Conservation (phyloP, 2,797 vertebrate species). For the Hippopotamyrus pictus region DNA sequence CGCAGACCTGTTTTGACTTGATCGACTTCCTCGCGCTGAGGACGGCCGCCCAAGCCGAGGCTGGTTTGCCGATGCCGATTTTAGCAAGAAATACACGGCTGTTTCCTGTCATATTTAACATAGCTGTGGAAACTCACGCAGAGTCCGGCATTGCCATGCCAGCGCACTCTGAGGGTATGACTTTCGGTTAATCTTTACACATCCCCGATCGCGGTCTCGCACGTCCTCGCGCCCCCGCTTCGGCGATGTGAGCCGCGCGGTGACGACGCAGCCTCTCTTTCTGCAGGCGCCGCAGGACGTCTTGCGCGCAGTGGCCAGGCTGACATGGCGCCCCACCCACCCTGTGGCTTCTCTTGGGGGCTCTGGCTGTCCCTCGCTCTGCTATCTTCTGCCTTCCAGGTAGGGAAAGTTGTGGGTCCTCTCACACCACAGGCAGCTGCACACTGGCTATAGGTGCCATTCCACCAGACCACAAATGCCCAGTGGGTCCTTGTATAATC, state of each 20-base stretch:
- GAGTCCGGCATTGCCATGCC: not conserved
- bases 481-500: not conserved
- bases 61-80: not conserved
- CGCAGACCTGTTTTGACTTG: not conserved
- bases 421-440: not conserved
- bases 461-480: not conserved
- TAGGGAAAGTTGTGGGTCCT: not conserved
- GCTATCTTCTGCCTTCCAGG: not conserved
- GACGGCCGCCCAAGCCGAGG: not conserved
- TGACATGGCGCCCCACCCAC: not conserved
- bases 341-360: not conserved
- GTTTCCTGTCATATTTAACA: not conserved
- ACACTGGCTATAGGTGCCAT: too few relatives aligned
- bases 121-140: not conserved
- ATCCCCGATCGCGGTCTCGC: not conserved
- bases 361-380: not conserved
- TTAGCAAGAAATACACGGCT: not conserved
- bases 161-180: not conserved
- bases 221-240: not conserved
- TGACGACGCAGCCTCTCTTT: not conserved
- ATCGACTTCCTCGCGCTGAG: not conserved
- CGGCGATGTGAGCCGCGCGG: not conserved
- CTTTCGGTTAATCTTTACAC: not conserved
- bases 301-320: not conserved
- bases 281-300: not conserved